Conservation (phyloP, 2,113 vertebrate species). For the Aramus guarauna region DNA sequence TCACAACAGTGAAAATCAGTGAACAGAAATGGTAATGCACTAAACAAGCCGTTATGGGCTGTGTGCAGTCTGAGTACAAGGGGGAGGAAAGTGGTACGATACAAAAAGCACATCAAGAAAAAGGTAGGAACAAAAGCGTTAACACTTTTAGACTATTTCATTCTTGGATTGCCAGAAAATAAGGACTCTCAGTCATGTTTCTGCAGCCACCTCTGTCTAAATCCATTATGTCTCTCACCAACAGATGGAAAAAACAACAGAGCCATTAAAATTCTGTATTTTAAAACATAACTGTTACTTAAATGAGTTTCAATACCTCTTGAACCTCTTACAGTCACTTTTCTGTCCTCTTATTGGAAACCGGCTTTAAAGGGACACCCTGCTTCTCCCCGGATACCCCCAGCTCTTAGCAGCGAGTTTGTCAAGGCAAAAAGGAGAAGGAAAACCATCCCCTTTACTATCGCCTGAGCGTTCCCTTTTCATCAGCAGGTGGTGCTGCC, state of each 20-base stretch:
- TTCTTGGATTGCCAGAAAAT: background rate
- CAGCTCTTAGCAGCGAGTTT: background rate
- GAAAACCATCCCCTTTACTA: background rate
- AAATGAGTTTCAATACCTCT: background rate
- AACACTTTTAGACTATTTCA: background rate
- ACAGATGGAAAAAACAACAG: background rate
- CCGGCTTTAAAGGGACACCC: background rate
- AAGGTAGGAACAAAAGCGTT: background rate
- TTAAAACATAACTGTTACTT: background rate
- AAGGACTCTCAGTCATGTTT: background rate
- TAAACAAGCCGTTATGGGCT: background rate
- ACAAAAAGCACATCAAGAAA: slow-evolving; percentile 35
- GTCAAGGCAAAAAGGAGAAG: background rate
- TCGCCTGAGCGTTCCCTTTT: background rate
- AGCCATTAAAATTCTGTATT: background rate
- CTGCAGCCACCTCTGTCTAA: background rate
- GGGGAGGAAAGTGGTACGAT: background rate
- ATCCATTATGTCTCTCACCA: background rate
- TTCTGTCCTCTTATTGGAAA: background rate
- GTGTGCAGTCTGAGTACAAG: slow-evolving; percentile 11
- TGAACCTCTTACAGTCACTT: background rate
- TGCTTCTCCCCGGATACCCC: background rate
- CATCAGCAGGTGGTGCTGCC: slow-evolving; percentile 37
- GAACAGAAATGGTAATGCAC: slow-evolving; percentile 54
- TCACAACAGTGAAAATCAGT: slow-evolving; percentile 82